Base-by-base conservation (phyloP, 2,797 vertebrate species). In the Phoeniculus purpureus region DNA sequence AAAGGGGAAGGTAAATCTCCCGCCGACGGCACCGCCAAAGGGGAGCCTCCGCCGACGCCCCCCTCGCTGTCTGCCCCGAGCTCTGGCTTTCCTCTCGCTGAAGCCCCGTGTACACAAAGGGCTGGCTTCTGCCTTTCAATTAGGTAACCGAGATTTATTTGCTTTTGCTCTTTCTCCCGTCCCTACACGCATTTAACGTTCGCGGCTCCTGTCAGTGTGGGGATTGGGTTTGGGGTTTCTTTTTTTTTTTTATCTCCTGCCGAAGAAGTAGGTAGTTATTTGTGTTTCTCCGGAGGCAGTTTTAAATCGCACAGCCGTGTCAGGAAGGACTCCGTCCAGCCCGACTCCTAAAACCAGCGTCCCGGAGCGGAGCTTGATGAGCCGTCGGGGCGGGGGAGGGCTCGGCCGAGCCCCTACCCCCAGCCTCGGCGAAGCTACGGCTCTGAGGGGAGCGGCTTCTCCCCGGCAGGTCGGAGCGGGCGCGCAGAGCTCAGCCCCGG, bases 91-190 rank as follows among this genome's bases (percentile, higher is more conserved):
- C 67, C 81, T 95, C 93, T 70, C 68, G 27, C 74, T 94, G 93
- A 92, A 95, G 83, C 62, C 6, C 80, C 85, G 73, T 94, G 91
- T 92, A 90, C 86, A 87, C 87, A 94, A 95, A 93, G 92, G 73
- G 80, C 80, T 94, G 68, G 58, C 89, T 92, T 92, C 95, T 96
- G 94, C 81, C 80, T 95, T 94, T 91, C 92, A 81, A 81, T 95
- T 93, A 91, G 68, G 85, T 54, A 93, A 81, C 59, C 3, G 51
- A 88, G 79, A 93, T 96, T 96, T 95, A 91, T 97, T 96, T 96
- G 92, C 89, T 93, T 94, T 95, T 85, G 71, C 93, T 87, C 84
- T 84, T 85, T 92, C 76, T 84, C 61, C 89, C 92, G 60, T 87
- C 83, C 55, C 51, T 47, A 64, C 89, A 73, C 15, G 61, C 77